phyloP scores from a whole-genome alignment of 2,113 vertebrate genomes.

The Struthio camelus region DNA sequence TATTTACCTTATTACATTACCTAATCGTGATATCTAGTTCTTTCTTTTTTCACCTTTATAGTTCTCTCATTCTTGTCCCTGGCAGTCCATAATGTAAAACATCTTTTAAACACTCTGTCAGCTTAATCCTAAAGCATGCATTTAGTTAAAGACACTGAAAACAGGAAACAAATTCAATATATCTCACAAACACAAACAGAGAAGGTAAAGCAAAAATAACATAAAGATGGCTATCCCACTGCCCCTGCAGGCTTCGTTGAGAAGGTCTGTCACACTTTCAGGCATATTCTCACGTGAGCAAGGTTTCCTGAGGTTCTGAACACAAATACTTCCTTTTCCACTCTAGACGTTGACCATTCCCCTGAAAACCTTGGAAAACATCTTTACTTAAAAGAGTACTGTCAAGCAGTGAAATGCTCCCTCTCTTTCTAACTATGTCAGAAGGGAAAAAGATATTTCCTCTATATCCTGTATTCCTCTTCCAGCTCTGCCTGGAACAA shows the following conservation, averaged over 20 bases:
- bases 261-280: neutral
- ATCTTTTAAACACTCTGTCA: neutral
- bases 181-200: neutral
- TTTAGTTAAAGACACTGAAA: neutral
- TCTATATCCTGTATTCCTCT: neutral
- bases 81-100: neutral
- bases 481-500: neutral
- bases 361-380: neutral
- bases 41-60: neutral
- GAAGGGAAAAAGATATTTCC: neutral
- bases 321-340: neutral
- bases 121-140: neutral
- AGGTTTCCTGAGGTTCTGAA: neutral
- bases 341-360: neutral
- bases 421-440: neutral
- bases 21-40: neutral
- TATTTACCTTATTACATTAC: neutral
- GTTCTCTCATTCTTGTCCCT: neutral
- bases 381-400: neutral
- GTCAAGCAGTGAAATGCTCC: neutral
- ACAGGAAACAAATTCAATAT: neutral
- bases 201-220: neutral
- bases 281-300: neutral
- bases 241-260: neutral
- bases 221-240: neutral